Evolutionary conservation across 2,888 invertebrate species (phyloP), one percentile per base, ranked within the genome.

Genomic region (Polyommatus iphigenia): DNA sequence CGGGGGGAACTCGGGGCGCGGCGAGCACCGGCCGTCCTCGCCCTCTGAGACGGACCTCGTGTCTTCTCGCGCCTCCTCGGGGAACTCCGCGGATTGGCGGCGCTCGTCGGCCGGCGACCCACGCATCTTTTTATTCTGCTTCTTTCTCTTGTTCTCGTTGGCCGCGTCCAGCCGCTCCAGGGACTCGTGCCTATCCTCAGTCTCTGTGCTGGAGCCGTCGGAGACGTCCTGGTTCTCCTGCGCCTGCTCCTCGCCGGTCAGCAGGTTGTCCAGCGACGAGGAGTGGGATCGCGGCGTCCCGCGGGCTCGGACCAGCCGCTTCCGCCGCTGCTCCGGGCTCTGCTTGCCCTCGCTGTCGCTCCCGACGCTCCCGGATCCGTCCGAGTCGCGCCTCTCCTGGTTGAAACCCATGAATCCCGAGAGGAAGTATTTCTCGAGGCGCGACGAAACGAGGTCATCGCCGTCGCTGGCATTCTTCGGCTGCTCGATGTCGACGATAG

Each of bases 301-400:
- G 71, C 98, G 95, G 6, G 98, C 97, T 18, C 98, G 95, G 0
- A 98, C 97, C 79, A 97, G 89, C 59, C 97, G 95, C 86, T 98
- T 98, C 79, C 97, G 94, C 10, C 98, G 92, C 87, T 98, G 98
- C 86, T 98, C 98, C 0, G 98, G 98, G 89, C 98, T 98, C 4
- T 97, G 98, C 82, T 96, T 95, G 1, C 98, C 98, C 87, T 98
- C 98, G 85, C 98, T 98, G 85, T 98, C 98, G 90, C 98, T 98
- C 7, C 98, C 98, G 0, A 98, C 98, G 85, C 98, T 98, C 1
- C 97, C 97, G 46, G 97, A 97, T 2, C 97, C 98, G 84, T 97
- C 97, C 0, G 97, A 96, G 85, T 97, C 97, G 59, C 97, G 95
- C 79, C 97, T 95, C 83, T 97, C 97, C 76, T 96, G 96, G 82